Evolutionary conservation across 2,888 invertebrate species (phyloP), one percentile per base, ranked within the genome.

Genomic region (Acanthacorydalis orientalis): DNA sequence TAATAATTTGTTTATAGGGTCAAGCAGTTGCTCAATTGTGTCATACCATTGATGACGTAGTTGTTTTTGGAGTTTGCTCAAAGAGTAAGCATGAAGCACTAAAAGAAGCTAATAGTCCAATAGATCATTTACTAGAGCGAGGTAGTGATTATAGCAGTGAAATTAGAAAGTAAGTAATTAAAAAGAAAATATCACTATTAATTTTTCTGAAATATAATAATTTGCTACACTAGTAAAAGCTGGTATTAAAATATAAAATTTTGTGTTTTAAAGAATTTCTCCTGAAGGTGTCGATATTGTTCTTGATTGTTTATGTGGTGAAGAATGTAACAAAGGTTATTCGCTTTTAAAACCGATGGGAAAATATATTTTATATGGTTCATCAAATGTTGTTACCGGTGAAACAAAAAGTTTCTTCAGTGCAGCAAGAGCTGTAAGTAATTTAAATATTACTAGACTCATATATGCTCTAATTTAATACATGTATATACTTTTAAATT

Each of bases 401-500:
- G 89, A 90, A 69, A 88, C 87, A 11, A 88, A 87, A 69, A 89
- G 89, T 67, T 81, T 89, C 73, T 87, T 90, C 71, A 88, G 86
- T 61, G 83, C 86, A 57, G 89, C 89, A 55, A 83, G 86, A 74
- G 83, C 86, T 53, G 88, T 87, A 76, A 78, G 80, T 77, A 58
- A 54, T 23, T 23, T 23, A 23, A 54, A 48, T 46, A 49, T 46
- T 47, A 33, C 47, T 23, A 23, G 2, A 2, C 6, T 2, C 23
- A 23, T 23, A 23, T 23, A 23, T 23, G n/a, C n/a, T n/a, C n/a
- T n/a, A n/a, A n/a, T n/a, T n/a, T n/a, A 23, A 23, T 23, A 23
- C 23, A 23, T 6, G 6, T 23, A 23, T 23, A 4, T 23, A 23
- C 6, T 23, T 23, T 23, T 2, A 23, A 23, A 23, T 23, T 23